A percentile compares a stretch with the other conserved stretches of the same genome.
Conservation (phyloP, 2,113 vertebrate genomes). For the Myrmecobius fasciatus region DNA sequence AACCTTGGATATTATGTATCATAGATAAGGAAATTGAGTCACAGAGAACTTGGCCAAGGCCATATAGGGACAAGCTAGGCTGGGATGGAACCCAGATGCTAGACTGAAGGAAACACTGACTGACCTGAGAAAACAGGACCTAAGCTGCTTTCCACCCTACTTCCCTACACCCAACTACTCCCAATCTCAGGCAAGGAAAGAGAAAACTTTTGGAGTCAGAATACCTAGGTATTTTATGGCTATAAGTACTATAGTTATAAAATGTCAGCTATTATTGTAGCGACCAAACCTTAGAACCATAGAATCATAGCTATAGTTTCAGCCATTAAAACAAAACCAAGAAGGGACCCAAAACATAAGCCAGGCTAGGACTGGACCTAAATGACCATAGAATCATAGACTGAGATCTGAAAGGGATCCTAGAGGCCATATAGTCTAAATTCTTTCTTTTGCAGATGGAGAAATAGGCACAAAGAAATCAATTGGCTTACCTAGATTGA, state of each 20-base stretch:
- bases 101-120: neutral
- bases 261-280: neutral
- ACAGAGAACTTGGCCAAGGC: neutral
- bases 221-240: neutral
- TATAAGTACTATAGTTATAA: neutral
- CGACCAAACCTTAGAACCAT: neutral
- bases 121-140: neutral
- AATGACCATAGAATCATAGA: neutral
- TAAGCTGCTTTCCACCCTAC: neutral
- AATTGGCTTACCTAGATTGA: neutral
- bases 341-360: neutral
- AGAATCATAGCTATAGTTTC: neutral
- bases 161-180: neutral
- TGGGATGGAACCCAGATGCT: neutral
- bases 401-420: neutral
- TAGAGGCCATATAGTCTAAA: neutral
- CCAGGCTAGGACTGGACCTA: neutral
- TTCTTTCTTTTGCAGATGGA: neutral
- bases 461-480: neutral
- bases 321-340: neutral
- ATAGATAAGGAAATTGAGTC: neutral
- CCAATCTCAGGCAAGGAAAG: neutral
- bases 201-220: neutral
- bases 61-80: neutral
- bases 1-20: neutral